A percentile compares a stretch with the other conserved stretches of the same genome.
Evolutionary conservation across 2,888 invertebrate species (phyloP).

Genomic region (Spatulosminthurus flaviceps): DNA sequence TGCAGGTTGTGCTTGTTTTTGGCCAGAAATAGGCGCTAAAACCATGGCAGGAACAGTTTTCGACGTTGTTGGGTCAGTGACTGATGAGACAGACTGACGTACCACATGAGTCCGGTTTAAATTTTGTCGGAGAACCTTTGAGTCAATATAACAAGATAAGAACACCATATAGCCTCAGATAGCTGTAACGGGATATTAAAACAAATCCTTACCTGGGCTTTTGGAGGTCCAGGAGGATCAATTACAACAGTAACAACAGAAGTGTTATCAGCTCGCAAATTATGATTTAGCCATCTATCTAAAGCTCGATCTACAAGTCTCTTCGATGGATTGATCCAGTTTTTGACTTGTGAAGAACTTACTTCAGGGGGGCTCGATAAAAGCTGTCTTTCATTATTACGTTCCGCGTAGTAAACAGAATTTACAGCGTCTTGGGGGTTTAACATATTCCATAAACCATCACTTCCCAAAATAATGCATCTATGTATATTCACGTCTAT

Average conservation of each 20-base stretch:
- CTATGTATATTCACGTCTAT: slow-evolving; percentile 79
- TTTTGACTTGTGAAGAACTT: slow-evolving; percentile 62
- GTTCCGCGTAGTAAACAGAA: slow-evolving; percentile 83
- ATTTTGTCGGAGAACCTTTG: slow-evolving; percentile 48
- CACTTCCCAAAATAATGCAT: slow-evolving; percentile 94
- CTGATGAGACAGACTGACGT: slow-evolving; percentile 47
- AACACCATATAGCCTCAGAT: too few relatives aligned
- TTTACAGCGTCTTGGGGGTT: slow-evolving; percentile 83
- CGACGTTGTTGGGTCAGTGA: slow-evolving; percentile 43
- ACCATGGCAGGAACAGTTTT: slow-evolving; percentile 49
- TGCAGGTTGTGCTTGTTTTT: background rate
- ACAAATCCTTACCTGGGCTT: slow-evolving; percentile 66
- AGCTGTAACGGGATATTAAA: too few relatives aligned
- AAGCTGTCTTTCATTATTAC: slow-evolving; percentile 74
- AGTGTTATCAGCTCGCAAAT: slow-evolving; percentile 95
- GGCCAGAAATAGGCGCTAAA: slow-evolving; percentile 33
- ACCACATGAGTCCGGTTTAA: slow-evolving; percentile 46
- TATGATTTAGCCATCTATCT: slow-evolving; percentile 78
- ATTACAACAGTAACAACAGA: slow-evolving; percentile 92
- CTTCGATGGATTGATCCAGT: slow-evolving; percentile 91
- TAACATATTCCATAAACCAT: slow-evolving; percentile 97
- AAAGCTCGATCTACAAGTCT: slow-evolving; percentile 81
- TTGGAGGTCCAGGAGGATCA: slow-evolving; percentile 86
- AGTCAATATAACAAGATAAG: too few relatives aligned
- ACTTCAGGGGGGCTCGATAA: slow-evolving; percentile 51